Conservation (phyloP, 2,797 vertebrate genomes). For the Nasua narica region DNA sequence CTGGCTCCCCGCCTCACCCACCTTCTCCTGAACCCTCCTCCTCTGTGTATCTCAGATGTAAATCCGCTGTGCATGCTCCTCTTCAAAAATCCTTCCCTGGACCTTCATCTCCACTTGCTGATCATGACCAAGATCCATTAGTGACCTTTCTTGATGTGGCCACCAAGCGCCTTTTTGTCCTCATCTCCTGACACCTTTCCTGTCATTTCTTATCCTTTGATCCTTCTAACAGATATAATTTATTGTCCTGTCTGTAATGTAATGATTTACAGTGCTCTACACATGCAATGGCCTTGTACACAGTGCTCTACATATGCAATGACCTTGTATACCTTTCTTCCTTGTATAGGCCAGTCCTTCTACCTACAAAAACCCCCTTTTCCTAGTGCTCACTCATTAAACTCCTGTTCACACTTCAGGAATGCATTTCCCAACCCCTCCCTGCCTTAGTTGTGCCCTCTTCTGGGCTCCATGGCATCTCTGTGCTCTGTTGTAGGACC, state of each 20-base stretch:
- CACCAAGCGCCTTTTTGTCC: neutral
- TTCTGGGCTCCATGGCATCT: neutral
- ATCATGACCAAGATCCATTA: neutral
- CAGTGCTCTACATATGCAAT: neutral
- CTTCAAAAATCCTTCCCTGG: neutral
- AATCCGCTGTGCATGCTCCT: neutral
- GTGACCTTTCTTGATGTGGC: neutral
- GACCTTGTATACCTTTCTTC: neutral
- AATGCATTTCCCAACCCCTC: neutral
- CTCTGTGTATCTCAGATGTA: too few species aligned
- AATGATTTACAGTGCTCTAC: neutral
- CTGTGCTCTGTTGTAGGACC: neutral
- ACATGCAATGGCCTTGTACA: neutral
- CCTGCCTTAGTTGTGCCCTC: neutral
- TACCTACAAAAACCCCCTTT: neutral
- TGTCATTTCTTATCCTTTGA: neutral
- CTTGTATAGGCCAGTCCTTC: neutral
- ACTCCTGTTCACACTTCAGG: neutral
- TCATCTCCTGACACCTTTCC: neutral
- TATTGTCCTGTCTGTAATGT: neutral
- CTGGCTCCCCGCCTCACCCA: accelerated
- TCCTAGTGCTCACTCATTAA: neutral
- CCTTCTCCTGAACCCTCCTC: neutral
- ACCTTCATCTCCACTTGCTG: neutral
- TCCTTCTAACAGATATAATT: neutral